Evolutionary conservation across 2,888 invertebrate species (phyloP).

Genomic region (Corbicula japonica): DNA sequence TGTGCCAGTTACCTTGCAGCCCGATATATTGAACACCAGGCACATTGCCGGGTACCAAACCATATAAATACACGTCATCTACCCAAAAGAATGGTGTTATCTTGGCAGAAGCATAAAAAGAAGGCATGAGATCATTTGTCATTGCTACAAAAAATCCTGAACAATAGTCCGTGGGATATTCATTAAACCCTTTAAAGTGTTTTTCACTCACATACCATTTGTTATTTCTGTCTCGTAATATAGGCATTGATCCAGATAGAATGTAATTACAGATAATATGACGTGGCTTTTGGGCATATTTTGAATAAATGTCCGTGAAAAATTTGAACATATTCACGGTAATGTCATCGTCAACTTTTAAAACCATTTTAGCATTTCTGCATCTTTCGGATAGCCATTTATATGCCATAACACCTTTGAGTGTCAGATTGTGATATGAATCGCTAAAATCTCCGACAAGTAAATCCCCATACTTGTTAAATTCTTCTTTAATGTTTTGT

Average conservation of each 20-base stretch:
- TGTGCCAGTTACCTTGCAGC: too few species aligned
- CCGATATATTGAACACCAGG: too few species aligned
- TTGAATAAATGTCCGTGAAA: not conserved
- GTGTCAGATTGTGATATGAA: conserved; percentile 24
- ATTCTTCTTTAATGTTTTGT: conserved; percentile 10
- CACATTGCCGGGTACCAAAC: too few species aligned
- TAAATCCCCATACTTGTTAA: conserved; percentile 20
- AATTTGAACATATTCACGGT: conserved; percentile 48
- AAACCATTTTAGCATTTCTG: conserved; percentile 50
- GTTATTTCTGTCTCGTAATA: not conserved
- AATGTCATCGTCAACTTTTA: conserved; percentile 71
- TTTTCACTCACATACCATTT: conserved; percentile 13
- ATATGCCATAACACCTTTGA: conserved; percentile 33
- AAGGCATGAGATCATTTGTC: conserved; percentile 14
- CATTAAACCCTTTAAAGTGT: not conserved
- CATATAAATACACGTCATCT: conserved; percentile 21
- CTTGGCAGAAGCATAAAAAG: conserved; percentile 2
- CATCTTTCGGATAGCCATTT: conserved; percentile 57
- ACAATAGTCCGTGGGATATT: conserved; percentile 8
- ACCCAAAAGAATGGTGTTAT: conserved; percentile 17
- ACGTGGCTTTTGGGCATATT: too few species aligned
- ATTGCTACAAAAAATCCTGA: conserved; percentile 12
- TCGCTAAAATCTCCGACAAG: conserved; percentile 39
- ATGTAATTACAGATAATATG: not conserved
- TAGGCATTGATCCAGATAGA: not conserved